These are phyloP conservation scores for Herminia tarsipennalis DNA, from an alignment of 2,888 invertebrate genomes.

Conservation along the genomic window DNA sequence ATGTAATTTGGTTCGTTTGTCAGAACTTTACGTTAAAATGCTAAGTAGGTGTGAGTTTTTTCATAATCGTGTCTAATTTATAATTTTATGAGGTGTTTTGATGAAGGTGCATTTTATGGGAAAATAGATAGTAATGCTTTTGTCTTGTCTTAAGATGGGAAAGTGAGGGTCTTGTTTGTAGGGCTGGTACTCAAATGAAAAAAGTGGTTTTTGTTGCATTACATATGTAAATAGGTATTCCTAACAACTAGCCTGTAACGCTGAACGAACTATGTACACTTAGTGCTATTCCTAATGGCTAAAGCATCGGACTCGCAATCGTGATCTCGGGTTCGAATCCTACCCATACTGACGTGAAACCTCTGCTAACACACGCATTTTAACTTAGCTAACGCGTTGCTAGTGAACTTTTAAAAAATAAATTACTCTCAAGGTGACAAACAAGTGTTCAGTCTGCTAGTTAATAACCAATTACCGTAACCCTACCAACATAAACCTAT, in stretches of 20 bases:
- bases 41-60: slow-evolving; percentile 11
- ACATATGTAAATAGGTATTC: no score
- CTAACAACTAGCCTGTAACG: background rate
- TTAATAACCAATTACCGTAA: no score
- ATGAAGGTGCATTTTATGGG: slow-evolving; percentile 4
- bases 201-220: background rate
- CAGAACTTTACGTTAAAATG: no score
- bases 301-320: background rate
- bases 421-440: background rate
- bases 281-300: no score
- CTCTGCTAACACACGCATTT: no score
- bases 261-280: background rate
- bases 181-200: no score
- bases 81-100: slow-evolving; percentile 16
- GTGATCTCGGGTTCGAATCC: no score
- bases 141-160: slow-evolving; percentile 7
- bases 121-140: background rate
- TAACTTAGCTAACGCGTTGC: no score
- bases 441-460: no score
- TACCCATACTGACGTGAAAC: no score
- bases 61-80: slow-evolving; percentile 20
- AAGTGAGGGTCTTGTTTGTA: background rate
- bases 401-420: no score
- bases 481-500: slow-evolving; percentile 9
- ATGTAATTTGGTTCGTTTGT: no score